Evolutionary conservation across 1,140 invertebrate species (phyloP), one percentile per base, ranked within the genome.

Genomic region (Ceratina japonica): DNA sequence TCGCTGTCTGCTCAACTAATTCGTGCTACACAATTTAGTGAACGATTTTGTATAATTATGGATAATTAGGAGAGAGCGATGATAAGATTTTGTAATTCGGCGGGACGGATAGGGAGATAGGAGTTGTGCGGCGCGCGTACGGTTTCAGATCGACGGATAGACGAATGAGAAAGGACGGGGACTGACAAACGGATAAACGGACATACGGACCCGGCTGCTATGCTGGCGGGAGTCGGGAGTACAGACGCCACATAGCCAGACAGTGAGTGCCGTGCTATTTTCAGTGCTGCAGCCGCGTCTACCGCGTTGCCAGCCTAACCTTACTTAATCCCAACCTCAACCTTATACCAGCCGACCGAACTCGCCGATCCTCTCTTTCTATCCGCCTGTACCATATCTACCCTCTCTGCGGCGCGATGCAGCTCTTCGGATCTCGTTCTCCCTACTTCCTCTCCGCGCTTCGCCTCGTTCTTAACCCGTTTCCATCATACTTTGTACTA

Each of bases 231-330:
- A 84, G 81, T 56, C 37, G 68, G 73, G 81, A 83, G 84, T 84
- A 81, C 65, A 87, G 87, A 88, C 88, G 86, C 79, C 89, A 88
- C 88, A 90, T 90, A 89, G 89, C 88, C 89, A 90, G 89, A 90
- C 89, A 89, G 89, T 90, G 89, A 90, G 89, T 85, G 76, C 86
- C 71, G 81, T 64, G 88, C 89, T 90, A 90, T 90, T 90, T 90
- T 89, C 81, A 89, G 87, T 44, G 72, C 79, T 70, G 76, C 65
- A 72, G 79, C 82, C 74, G 37, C 37, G 79, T 66, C 80, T 74
- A 77, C 73, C 80, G 62, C 79, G 81, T 71, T 78, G 81, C 27
- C 80, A 75, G 65, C 79, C 79, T 80, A 79, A 78, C 84, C 81
- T 85, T 72, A 79, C 83, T 85, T 85, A 83, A 86, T 86, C 79